A percentile compares a stretch with the other conserved stretches of the same genome.
These are phyloP conservation scores for Philypnodon macrostomus DNA, from an alignment of 2,797 vertebrate genomes.

Conservation along the genomic window DNA sequence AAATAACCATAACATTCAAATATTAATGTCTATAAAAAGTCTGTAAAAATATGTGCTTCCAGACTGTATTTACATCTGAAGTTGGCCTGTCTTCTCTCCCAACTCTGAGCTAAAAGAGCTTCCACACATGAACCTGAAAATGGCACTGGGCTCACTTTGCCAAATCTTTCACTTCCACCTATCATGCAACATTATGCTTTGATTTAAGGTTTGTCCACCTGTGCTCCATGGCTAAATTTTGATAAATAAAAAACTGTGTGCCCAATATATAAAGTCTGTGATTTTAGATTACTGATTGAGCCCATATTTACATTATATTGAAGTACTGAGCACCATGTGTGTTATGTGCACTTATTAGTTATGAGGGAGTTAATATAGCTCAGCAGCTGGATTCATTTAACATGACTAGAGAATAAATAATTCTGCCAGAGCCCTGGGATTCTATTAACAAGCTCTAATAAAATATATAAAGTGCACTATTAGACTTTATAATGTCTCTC, in stretches of 20 bases:
- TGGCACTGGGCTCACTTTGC: conserved; percentile 33
- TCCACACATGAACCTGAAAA: conserved; percentile 51
- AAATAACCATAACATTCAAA: conserved; percentile 66
- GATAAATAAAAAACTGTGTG: too few relatives aligned
- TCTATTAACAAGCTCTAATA: conserved; percentile 78
- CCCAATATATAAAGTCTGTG: too few relatives aligned
- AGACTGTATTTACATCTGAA: conserved; percentile 75
- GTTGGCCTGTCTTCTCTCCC: conserved; percentile 59
- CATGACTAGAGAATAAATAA: conserved; percentile 68
- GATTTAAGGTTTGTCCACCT: conserved; percentile 32
- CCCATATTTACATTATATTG: too few relatives aligned
- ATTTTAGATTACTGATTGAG: too few relatives aligned
- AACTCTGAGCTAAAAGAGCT: conserved; percentile 53
- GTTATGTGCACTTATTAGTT: conserved; percentile 63
- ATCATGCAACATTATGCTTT: conserved; percentile 16
- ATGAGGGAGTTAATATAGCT: conserved; percentile 56
- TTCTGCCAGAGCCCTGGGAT: conserved; percentile 67
- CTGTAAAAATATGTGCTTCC: conserved; percentile 73
- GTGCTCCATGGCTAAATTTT: conserved; percentile 6
- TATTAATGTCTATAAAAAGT: conserved; percentile 68
- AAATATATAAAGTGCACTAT: conserved; percentile 81
- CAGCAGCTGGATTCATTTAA: conserved; percentile 52
- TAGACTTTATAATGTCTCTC: conserved; percentile 81
- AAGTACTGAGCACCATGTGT: conserved; percentile 27
- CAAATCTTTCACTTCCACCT: conserved; percentile 51